Evolutionary conservation across 1,140 invertebrate species (phyloP).

Genomic region (Macrobrachium nipponense): DNA sequence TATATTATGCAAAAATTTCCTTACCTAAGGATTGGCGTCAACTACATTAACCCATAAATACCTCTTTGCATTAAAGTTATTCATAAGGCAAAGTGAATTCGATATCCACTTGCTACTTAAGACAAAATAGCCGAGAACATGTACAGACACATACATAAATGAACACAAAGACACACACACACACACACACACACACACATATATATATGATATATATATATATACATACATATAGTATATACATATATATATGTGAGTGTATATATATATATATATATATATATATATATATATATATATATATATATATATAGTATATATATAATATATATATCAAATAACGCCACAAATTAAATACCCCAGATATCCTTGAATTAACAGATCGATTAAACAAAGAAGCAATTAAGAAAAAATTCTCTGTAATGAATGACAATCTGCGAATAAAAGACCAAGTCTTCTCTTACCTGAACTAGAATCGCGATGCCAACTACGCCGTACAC

Average conservation of each 20-base stretch:
- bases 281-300: neutral
- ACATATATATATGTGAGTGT: neutral
- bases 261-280: constrained; percentile 17
- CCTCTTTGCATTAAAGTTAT: too few species aligned
- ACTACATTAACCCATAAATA: too few species aligned
- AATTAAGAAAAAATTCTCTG: neutral
- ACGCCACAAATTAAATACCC: too few species aligned
- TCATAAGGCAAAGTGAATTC: too few species aligned
- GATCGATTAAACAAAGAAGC: too few species aligned
- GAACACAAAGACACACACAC: too few species aligned
- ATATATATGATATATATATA: neutral
- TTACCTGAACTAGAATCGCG: constrained; percentile 92
- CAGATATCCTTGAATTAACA: too few species aligned
- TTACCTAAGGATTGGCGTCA: too few species aligned
- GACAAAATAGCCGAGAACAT: neutral
- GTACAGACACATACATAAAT: neutral
- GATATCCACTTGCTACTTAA: too few species aligned
- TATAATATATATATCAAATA: neutral
- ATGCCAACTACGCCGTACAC: constrained; percentile 93
- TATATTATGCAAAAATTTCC: too few species aligned
- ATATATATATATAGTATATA: neutral
- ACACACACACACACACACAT: neutral
- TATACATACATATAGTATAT: neutral
- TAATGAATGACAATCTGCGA: neutral
- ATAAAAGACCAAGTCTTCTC: neutral